phyloP scores from a whole-genome alignment of 2,113 vertebrate genomes.

The Misgurnus mizolepis region DNA sequence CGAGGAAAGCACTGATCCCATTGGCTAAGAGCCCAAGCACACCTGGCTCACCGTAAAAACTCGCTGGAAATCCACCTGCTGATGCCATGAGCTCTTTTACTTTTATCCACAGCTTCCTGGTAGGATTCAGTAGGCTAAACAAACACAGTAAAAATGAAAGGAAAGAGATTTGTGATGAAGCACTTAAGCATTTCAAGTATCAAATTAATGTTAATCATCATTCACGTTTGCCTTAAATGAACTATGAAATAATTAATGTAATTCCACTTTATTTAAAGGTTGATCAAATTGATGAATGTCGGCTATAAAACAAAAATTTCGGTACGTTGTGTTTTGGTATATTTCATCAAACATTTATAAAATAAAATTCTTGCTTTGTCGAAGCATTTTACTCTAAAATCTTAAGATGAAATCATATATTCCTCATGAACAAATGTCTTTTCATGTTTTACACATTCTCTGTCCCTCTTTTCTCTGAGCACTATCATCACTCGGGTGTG shows the following conservation, averaged over 20 bases:
- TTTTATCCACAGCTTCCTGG: neutral
- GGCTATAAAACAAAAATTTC: neutral
- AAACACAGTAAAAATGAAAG: neutral
- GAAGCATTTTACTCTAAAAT: neutral
- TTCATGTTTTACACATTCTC: neutral
- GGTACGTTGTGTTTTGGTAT: no score
- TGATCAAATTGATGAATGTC: neutral
- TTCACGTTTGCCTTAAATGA: neutral
- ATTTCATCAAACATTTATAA: no score
- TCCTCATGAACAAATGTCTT: neutral
- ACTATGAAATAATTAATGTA: neutral
- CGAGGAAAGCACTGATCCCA: conserved; percentile 85
- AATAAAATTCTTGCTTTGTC: no score
- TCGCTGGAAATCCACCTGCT: conserved; percentile 80
- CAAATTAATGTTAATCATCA: neutral
- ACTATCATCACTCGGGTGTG: neutral
- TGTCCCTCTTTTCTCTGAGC: neutral
- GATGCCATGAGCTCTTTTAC: conserved; percentile 69
- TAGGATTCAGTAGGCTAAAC: neutral
- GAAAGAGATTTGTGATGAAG: neutral
- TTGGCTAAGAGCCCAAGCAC: conserved; percentile 86
- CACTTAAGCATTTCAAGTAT: no score
- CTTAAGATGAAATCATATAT: neutral
- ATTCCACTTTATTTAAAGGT: no score
- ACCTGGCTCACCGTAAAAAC: conserved; percentile 87